Percentiles rank a stretch among this genome's conserved stretches.
Conservation (phyloP, 2,113 vertebrate genomes). For the Tenebrosternarchus preto region DNA sequence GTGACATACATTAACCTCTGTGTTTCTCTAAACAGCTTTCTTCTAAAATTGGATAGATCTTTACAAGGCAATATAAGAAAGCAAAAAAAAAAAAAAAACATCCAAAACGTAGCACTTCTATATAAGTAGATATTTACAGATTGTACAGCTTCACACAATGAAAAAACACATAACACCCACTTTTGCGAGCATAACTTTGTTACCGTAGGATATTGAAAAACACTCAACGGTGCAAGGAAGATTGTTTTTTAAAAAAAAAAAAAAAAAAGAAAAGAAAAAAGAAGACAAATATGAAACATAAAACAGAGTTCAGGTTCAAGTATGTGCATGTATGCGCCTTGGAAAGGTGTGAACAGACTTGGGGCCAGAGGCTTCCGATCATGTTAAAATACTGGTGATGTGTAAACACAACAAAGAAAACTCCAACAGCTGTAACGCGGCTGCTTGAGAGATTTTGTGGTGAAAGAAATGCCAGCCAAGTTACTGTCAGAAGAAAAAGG, state of each 20-base stretch:
- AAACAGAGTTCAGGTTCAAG: slow-evolving; percentile 36
- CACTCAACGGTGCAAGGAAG: background rate
- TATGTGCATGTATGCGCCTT: slow-evolving; percentile 11
- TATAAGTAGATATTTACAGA: slow-evolving; percentile 77
- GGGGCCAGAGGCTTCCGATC: slow-evolving; percentile 21
- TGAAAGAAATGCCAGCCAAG: background rate
- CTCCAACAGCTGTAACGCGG: background rate
- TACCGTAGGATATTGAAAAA: slow-evolving; percentile 60
- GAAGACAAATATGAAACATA: background rate
- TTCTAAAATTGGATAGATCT: slow-evolving; percentile 60
- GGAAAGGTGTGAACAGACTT: background rate
- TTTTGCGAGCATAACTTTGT: slow-evolving; percentile 61
- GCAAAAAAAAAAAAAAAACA: slow-evolving; percentile 64
- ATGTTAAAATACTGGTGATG: slow-evolving; percentile 30
- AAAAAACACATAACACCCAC: slow-evolving; percentile 65
- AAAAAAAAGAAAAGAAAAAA: slow-evolving; percentile 13
- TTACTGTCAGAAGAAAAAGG: background rate
- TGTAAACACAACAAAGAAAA: background rate
- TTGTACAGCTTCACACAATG: slow-evolving; percentile 70
- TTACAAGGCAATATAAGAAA: slow-evolving; percentile 67
- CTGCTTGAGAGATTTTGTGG: background rate
- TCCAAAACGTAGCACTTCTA: slow-evolving; percentile 73
- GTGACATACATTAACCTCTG: slow-evolving; percentile 39
- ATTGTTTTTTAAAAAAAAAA: slow-evolving; percentile 24
- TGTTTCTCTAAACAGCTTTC: slow-evolving; percentile 41